Base-by-base conservation (phyloP, 2,888 invertebrate species). In the Lithophane ornitopus region DNA sequence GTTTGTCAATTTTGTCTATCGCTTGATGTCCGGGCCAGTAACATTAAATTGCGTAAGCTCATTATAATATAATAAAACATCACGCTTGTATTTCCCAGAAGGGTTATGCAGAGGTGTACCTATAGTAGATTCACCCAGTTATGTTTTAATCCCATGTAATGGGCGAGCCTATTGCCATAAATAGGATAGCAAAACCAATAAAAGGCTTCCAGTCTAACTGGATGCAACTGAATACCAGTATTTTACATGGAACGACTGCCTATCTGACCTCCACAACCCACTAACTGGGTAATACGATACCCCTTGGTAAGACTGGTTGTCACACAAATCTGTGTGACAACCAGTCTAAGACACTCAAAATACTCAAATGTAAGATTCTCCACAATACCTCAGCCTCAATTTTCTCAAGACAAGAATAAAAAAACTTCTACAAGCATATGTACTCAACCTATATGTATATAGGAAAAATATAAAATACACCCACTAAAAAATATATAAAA, bases 391-490 rank as follows among this genome's bases (percentile, higher is more conserved):
- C 83, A 65, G 70, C 67, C 76, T 75, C 75, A 77, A 85, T 84
- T 72, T 84, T 80, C 79, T 70, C 39, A 28, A 58, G 46, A 75
- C 81, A 89, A 82, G 84, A 82, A 85, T 59, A 88, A 85, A 85
- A 82, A 82, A 82, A 71, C 66, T 74, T 65, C 44, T 52, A 34
- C 52, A 63, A 81, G 59, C 81, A 59, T 80, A 76, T 65, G 59
- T 73, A 61, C 63, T 69, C 63, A 46, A 68, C 52, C 52, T 70
- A 70, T 62, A 58, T 81, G 85, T 88, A 89, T 90, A 94, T 93
- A 94, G 92, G 94, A 94, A 95, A 96, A 95, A 96, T 95, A 96
- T 96, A 96, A 96, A 96, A 96, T 95, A 95, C 93, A 87, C 84
- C 85, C 82, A 90, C 90, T 93, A 96, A 96, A 95, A 96, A 94